A percentile compares a stretch with the other conserved stretches of the same genome.
Evolutionary conservation across 2,888 invertebrate genomes (phyloP).

Genomic region (Bellardia bayeri): DNA sequence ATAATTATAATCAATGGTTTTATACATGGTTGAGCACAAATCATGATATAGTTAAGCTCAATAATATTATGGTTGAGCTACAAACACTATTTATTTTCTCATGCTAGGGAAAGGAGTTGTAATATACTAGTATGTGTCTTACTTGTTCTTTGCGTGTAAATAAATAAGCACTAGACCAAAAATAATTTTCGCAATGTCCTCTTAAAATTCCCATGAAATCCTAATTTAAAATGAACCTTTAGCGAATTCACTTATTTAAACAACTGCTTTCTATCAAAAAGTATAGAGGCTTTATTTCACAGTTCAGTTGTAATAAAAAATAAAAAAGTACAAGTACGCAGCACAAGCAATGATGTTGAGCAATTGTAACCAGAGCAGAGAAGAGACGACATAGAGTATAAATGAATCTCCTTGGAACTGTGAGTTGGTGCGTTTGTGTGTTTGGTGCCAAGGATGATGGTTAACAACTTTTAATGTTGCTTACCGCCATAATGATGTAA

Average conservation of each 20-base stretch:
- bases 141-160: too few relatives aligned
- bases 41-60: too few relatives aligned
- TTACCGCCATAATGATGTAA: slow-evolving; percentile 67
- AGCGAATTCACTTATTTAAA: not conserved
- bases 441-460: slow-evolving; percentile 43
- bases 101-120: too few relatives aligned
- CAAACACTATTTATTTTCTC: too few relatives aligned
- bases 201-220: too few relatives aligned
- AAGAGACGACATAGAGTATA: not conserved
- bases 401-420: not conserved
- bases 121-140: too few relatives aligned
- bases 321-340: not conserved
- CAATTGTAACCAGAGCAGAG: not conserved
- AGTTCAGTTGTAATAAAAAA: slow-evolving; percentile 12
- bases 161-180: too few relatives aligned
- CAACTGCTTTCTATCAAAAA: not conserved
- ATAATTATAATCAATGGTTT: not conserved
- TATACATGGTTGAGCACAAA: too few relatives aligned
- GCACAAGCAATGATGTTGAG: not conserved
- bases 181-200: too few relatives aligned
- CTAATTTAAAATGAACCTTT: too few relatives aligned
- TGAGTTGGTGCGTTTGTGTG: not conserved
- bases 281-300: not conserved
- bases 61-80: too few relatives aligned
- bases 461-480: slow-evolving; percentile 60